phyloP scores from a whole-genome alignment of 2,888 invertebrate genomes.

The Nebria salina region DNA sequence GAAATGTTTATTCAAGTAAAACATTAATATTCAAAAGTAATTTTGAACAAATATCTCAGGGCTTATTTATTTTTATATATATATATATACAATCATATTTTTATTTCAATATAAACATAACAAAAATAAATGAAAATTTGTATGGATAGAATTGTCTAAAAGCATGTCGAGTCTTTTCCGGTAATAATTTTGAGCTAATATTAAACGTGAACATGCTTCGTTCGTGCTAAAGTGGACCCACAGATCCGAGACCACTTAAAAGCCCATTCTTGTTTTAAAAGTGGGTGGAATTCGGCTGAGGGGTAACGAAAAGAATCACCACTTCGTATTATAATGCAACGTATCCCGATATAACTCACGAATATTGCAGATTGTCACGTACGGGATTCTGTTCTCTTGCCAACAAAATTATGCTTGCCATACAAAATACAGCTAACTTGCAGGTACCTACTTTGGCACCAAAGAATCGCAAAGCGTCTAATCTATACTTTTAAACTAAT shows the following conservation, averaged over 20 bases:
- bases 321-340: constrained; percentile 14
- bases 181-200: constrained; percentile 3
- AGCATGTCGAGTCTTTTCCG: background rate
- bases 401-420: background rate
- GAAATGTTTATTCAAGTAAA: no score
- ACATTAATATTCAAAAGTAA: no score
- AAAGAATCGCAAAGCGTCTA: background rate
- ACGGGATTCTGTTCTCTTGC: constrained; percentile 4
- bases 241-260: constrained; percentile 2
- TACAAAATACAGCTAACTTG: background rate
- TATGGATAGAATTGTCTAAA: no score
- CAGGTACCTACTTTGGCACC: background rate
- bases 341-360: constrained; percentile 18
- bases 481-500: background rate
- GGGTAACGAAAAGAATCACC: constrained; percentile 3
- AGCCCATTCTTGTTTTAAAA: background rate
- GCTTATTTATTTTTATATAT: no score
- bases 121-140: no score
- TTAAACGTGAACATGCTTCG: background rate
- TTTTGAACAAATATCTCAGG: no score
- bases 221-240: constrained; percentile 11
- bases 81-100: no score
- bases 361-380: constrained; percentile 18
- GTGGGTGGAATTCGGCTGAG: background rate
- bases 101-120: no score